phyloP scores from a whole-genome alignment of 2,113 vertebrate species.

The Microcebus tavaratra region DNA sequence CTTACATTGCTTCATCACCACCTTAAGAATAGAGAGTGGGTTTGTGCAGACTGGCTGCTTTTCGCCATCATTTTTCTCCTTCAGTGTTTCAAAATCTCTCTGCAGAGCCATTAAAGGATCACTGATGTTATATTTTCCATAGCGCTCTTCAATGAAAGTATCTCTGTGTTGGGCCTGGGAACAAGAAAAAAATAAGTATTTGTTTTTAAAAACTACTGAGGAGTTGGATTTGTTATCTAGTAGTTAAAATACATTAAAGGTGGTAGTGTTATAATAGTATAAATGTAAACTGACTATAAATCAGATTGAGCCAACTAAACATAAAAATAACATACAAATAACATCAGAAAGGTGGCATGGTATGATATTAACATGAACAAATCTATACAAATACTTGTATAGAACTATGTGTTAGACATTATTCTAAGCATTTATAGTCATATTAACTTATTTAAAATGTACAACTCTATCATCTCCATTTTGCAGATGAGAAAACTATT shows the following conservation, averaged over 20 bases:
- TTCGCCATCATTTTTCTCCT: conserved; percentile 86
- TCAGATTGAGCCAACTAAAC: background rate
- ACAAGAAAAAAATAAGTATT: background rate
- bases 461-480: background rate
- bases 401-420: background rate
- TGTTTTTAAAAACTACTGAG: background rate
- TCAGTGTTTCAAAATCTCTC: conserved; percentile 93
- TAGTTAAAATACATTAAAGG: background rate
- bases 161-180: conserved; percentile 93
- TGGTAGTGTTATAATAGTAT: background rate
- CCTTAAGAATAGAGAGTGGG: conserved; percentile 92
- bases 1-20: conserved; percentile 97
- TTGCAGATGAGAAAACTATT: conserved; percentile 12
- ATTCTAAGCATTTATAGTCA: background rate
- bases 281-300: background rate
- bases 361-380: background rate
- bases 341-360: background rate
- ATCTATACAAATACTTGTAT: background rate
- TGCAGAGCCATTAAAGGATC: conserved; percentile 96
- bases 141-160: conserved; percentile 94
- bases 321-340: background rate
- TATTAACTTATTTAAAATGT: background rate
- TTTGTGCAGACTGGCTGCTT: conserved; percentile 89
- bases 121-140: conserved; percentile 96
- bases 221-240: background rate